Evolutionary conservation across 2,797 vertebrate genomes (phyloP).

Genomic region (Vireo griseus): DNA sequence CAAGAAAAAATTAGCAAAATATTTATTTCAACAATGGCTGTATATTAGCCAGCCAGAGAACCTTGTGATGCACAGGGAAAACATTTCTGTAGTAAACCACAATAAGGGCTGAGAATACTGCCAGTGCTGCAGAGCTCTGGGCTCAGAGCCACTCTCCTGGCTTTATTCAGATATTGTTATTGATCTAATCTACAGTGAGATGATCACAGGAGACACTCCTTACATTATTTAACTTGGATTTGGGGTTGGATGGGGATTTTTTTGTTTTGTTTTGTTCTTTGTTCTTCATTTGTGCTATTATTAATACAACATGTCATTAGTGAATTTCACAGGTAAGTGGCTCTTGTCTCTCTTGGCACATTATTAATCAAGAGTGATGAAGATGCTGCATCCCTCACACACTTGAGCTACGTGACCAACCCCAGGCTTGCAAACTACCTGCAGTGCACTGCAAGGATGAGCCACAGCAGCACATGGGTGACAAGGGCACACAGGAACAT

Average conservation of each 20-base stretch:
- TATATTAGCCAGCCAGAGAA: background rate
- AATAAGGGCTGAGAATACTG: background rate
- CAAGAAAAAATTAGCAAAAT: background rate
- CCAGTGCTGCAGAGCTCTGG: constrained; percentile 16
- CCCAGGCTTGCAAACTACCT: background rate
- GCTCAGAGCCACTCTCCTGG: constrained; percentile 39
- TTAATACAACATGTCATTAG: background rate
- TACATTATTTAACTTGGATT: constrained; percentile 19
- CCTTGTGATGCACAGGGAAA: background rate
- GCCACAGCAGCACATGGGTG: rapidly evolving
- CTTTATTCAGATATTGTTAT: background rate
- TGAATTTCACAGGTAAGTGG: background rate
- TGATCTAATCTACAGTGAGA: background rate
- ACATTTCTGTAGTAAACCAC: background rate
- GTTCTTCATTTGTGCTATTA: background rate
- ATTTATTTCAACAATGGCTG: background rate
- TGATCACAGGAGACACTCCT: constrained; percentile 14
- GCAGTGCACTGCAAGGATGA: background rate
- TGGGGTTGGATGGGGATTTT: background rate
- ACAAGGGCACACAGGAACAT: rapidly evolving
- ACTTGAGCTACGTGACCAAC: background rate
- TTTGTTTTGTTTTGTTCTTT: background rate
- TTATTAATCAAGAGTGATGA: background rate
- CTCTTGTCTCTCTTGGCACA: background rate
- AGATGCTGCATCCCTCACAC: background rate